These are phyloP conservation scores for Notocelia uddmanniana DNA, from an alignment of 2,888 invertebrate genomes.

Conservation along the genomic window DNA sequence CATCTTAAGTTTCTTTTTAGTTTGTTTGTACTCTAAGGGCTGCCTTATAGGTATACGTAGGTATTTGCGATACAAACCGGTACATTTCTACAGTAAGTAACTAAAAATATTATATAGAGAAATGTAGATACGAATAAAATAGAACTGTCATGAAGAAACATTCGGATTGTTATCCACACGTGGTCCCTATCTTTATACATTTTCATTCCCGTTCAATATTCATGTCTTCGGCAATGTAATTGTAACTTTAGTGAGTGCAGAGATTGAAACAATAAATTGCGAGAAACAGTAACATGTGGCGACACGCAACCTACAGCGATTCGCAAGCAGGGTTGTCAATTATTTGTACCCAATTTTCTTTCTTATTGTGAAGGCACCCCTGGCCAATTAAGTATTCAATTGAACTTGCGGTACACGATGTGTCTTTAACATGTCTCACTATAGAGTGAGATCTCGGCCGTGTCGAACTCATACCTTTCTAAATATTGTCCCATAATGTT, in stretches of 20 bases:
- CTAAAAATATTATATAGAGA: too few relatives aligned
- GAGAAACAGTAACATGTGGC: constrained; percentile 74
- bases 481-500: too few relatives aligned
- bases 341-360: background rate
- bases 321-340: constrained; percentile 33
- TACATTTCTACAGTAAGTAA: background rate
- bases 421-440: background rate
- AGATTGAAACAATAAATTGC: constrained; percentile 81
- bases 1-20: background rate
- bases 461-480: background rate
- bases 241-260: constrained; percentile 54
- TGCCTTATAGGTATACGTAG: too few relatives aligned
- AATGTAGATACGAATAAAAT: constrained; percentile 17
- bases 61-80: too few relatives aligned
- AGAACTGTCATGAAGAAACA: constrained; percentile 10
- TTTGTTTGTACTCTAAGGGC: background rate
- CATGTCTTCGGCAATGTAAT: constrained; percentile 52
- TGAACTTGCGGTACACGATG: background rate
- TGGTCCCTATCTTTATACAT: constrained; percentile 36
- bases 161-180: constrained; percentile 36
- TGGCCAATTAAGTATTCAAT: background rate
- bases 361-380: background rate
- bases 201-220: constrained; percentile 44
- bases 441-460: background rate
- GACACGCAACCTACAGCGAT: constrained; percentile 52